Base-by-base conservation (phyloP, 2,797 vertebrate species). In the Mycteria americana region DNA sequence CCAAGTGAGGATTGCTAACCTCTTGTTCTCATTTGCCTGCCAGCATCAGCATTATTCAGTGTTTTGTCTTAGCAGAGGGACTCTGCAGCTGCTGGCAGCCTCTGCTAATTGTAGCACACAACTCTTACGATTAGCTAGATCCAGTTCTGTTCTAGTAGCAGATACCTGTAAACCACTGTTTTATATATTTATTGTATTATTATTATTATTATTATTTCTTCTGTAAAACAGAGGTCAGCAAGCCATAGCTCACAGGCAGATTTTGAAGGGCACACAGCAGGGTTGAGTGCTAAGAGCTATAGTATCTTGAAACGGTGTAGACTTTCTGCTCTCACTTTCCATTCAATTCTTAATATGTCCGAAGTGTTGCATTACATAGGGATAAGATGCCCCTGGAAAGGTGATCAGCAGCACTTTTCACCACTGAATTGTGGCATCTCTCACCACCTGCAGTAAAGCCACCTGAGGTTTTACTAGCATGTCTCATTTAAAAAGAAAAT, bases 401-500 rank as follows among this genome's bases (percentile, higher is more conserved):
- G 79, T 75, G 56, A 90, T 64, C 64, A 81, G 85, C 64, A 48
- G 33, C 19, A 16, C 56, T 91, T 79, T 45, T 50, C 30, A 50
- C 53, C 16, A 14, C 25, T 22, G 76, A 72, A 33, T 57, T 80
- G 62, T 76, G 68, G 56, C 31, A 74, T 77, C 59, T 83, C 54
- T 95, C 57, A 25, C 69, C 53, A 65, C 82, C 60, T 92, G 69
- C 37, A 37, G 37, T 37, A 37, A 37, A 37, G 37, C 37, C 37
- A 37, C 37, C 92, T 72, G 69, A 54, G 73, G 53, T 53, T 93
- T 84, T 81, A 17, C 69, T 75, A 5, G 11, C 0, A 3, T 31
- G 6, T 81, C 62, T 68, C 22, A 39, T 72, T 93, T 72, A 21
- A 89, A 88, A 85, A 89, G 60, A 82, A 74, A 78, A 84, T 74